A percentile compares a stretch with the other conserved stretches of the same genome.
Evolutionary conservation across 2,797 vertebrate genomes (phyloP).

Genomic region (Thripadectes ignobilis): DNA sequence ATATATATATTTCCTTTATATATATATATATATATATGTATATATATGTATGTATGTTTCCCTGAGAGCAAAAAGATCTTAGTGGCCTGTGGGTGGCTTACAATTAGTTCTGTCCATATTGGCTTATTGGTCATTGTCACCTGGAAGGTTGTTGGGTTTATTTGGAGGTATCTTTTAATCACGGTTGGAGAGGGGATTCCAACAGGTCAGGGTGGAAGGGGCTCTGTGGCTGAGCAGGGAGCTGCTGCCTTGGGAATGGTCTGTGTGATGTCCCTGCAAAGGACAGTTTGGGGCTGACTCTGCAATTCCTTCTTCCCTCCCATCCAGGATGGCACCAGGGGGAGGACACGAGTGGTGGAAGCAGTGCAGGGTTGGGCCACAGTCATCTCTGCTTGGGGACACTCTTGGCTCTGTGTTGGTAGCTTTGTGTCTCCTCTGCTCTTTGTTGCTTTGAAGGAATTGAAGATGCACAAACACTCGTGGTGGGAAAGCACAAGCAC

Average conservation of each 20-base stretch:
- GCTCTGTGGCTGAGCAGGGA: not conserved
- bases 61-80: not conserved
- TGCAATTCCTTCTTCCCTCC: not conserved
- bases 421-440: not conserved
- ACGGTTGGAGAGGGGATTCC: not conserved
- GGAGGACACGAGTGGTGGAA: not conserved
- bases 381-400: not conserved
- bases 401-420: not conserved
- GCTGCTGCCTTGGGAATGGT: not conserved
- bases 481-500: not conserved
- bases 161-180: not conserved
- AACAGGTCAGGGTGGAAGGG: not conserved
- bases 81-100: not conserved
- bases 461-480: not conserved
- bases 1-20: not conserved
- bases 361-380: fast-evolving
- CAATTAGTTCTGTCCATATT: not conserved
- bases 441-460: not conserved
- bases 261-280: not conserved
- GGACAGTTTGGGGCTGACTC: fast-evolving
- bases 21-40: no score
- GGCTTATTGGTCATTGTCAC: not conserved
- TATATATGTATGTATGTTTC: not conserved
- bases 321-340: not conserved
- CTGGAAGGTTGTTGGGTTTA: not conserved